A percentile compares a stretch with the other conserved stretches of the same genome.
These are phyloP conservation scores for Drosophila mercatorum DNA, from an alignment of 2,888 invertebrate genomes.

Conservation along the genomic window DNA sequence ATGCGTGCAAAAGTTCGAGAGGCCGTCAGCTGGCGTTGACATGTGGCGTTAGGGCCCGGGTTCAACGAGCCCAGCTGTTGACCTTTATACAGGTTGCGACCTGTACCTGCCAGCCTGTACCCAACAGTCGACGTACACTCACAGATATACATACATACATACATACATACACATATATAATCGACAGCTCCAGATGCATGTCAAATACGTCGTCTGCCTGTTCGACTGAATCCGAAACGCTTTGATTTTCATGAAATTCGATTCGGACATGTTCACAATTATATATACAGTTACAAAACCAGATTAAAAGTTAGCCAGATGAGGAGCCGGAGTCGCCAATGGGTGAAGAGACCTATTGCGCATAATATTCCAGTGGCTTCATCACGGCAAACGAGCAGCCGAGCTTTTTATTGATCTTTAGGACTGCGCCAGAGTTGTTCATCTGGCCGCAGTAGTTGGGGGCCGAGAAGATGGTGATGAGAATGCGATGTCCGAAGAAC, in stretches of 20 bases:
- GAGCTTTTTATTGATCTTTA: constrained; percentile 91
- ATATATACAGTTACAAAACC: constrained; percentile 4
- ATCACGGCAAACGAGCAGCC: constrained; percentile 36
- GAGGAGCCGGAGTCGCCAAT: too few relatives aligned
- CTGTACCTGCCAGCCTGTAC: constrained; percentile 7
- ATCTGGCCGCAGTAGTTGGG: constrained; percentile 89
- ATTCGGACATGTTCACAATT: constrained; percentile 7
- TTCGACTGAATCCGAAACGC: constrained; percentile 85
- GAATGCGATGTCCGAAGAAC: constrained; percentile 96
- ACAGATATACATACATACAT: too few relatives aligned
- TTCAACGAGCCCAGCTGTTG: constrained; percentile 38
- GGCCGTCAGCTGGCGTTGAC: constrained; percentile 39
- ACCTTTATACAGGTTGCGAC: constrained; percentile 43
- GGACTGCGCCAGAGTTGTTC: constrained; percentile 94
- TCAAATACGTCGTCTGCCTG: constrained; percentile 88
- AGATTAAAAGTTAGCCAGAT: background rate
- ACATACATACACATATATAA: constrained; percentile 1
- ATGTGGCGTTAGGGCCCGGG: constrained; percentile 13
- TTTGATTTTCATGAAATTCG: constrained; percentile 30
- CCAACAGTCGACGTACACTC: background rate
- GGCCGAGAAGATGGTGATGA: constrained; percentile 94
- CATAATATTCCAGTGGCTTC: constrained; percentile 1
- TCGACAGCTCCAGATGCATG: constrained; percentile 31
- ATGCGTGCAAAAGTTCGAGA: constrained; percentile 41
- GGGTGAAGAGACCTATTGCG: too few relatives aligned